Conservation (phyloP, 2,888 invertebrate genomes). For the Hyposoter dolosus region DNA sequence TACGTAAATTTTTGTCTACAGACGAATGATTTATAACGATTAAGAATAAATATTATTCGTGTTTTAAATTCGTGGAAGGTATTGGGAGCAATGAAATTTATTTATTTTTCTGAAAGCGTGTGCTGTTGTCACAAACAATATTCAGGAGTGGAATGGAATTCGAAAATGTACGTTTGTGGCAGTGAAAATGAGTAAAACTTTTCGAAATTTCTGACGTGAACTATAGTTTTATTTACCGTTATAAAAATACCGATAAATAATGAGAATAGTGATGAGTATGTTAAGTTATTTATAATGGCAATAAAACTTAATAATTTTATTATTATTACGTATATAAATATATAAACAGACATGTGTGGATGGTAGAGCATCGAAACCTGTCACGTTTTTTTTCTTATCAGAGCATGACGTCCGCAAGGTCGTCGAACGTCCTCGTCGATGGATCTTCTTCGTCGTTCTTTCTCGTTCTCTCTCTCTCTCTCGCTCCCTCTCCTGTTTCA, state of each 20-base stretch:
- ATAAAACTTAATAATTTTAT: slow-evolving; percentile 1
- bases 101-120: background rate
- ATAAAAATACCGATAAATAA: slow-evolving; percentile 1
- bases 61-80: background rate
- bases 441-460: slow-evolving; percentile 20
- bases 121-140: background rate
- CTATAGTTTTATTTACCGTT: background rate
- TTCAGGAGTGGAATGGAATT: background rate
- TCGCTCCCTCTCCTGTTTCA: background rate
- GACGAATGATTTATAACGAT: background rate
- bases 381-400: slow-evolving; percentile 73
- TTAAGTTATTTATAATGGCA: slow-evolving; percentile 5
- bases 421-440: slow-evolving; percentile 73
- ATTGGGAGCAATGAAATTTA: background rate
- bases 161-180: background rate
- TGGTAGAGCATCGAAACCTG: slow-evolving; percentile 49
- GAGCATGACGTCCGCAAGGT: slow-evolving; percentile 75
- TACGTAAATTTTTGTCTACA: background rate
- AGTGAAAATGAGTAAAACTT: background rate
- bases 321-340: background rate
- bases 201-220: background rate
- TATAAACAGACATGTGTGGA: background rate
- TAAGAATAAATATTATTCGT: background rate
- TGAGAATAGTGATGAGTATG: background rate
- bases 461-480: background rate